phyloP scores from a whole-genome alignment of 2,797 vertebrate species.

The Rhynchotus rufescens region DNA sequence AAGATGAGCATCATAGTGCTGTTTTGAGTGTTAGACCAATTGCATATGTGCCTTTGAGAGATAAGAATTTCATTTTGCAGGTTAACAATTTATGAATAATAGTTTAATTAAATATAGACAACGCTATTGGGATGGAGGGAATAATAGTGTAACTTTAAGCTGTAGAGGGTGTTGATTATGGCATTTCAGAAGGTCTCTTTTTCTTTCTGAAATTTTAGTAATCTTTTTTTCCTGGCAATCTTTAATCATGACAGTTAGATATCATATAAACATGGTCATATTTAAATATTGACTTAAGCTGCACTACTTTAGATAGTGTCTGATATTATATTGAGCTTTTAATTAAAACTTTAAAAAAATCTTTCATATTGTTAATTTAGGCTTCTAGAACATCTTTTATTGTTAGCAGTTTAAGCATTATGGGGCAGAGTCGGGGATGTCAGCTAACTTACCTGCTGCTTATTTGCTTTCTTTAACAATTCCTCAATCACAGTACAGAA shows the following conservation, averaged over 20 bases:
- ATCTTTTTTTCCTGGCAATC: neutral
- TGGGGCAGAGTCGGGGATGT: neutral
- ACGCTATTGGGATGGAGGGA: neutral
- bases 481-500: neutral
- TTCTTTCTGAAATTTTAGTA: neutral
- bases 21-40: fast-evolving
- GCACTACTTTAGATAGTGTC: neutral
- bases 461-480: neutral
- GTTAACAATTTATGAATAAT: neutral
- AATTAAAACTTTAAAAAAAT: too few relatives aligned
- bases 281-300: neutral
- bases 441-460: neutral
- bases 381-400: neutral
- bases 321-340: neutral
- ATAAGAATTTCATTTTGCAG: neutral
- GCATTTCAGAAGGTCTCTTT: neutral
- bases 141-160: neutral
- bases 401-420: neutral
- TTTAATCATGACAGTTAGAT: neutral
- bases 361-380: neutral
- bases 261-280: neutral
- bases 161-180: neutral
- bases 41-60: neutral
- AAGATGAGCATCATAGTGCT: neutral
- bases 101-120: neutral